Evolutionary conservation across 2,888 invertebrate species (phyloP).

Genomic region (Apodemia mormo): DNA sequence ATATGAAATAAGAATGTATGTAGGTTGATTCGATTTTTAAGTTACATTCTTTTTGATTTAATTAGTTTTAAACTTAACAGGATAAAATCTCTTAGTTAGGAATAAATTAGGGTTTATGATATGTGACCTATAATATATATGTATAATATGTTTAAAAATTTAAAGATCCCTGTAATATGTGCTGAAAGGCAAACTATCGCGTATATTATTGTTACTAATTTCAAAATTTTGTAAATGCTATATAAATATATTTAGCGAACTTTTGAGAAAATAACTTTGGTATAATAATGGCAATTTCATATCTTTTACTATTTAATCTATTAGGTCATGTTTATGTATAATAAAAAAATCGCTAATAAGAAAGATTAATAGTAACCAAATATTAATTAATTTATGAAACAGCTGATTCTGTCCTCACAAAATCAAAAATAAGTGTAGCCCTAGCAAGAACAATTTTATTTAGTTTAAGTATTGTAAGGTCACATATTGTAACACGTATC

Average conservation of each 20-base stretch:
- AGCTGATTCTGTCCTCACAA: neutral
- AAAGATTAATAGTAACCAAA: no score
- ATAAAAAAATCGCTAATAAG: no score
- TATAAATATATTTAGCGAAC: no score
- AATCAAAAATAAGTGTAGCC: neutral
- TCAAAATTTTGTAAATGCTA: no score
- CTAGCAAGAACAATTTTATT: neutral
- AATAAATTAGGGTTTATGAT: neutral
- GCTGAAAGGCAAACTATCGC: no score
- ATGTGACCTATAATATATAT: neutral
- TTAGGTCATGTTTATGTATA: no score
- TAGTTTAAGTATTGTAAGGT: neutral
- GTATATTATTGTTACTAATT: no score
- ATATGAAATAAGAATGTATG: neutral
- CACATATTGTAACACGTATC: constrained; percentile 2
- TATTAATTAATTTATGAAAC: neutral
- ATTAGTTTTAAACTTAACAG: neutral
- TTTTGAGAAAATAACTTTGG: no score
- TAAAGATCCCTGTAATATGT: no score
- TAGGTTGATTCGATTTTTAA: neutral
- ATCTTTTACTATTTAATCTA: no score
- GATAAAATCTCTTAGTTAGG: neutral
- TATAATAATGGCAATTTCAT: no score
- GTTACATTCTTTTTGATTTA: neutral
- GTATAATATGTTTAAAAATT: no score